Percentiles rank a stretch among this genome's conserved stretches.
Evolutionary conservation across 2,888 invertebrate species (phyloP).

Genomic region (Tipula helvola): DNA sequence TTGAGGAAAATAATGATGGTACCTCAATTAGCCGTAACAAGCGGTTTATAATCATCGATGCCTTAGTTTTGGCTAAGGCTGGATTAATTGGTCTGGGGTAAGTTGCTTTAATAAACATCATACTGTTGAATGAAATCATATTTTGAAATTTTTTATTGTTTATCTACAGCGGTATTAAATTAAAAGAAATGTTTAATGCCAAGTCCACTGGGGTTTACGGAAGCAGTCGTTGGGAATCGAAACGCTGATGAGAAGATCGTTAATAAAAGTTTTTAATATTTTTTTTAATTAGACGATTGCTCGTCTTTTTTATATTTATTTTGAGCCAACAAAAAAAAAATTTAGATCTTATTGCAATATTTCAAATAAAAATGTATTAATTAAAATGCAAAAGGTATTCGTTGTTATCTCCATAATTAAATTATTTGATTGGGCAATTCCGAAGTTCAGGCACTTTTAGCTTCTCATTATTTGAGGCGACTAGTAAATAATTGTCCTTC

Average conservation of each 20-base stretch:
- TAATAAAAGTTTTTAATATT: no score
- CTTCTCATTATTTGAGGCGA: constrained; percentile 54
- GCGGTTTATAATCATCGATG: not conserved
- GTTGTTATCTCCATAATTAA: not conserved
- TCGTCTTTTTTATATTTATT: not conserved
- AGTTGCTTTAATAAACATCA: not conserved
- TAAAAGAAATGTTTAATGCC: no score
- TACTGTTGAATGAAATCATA: no score
- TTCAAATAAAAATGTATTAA: not conserved
- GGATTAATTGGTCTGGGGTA: not conserved
- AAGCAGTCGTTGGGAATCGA: no score
- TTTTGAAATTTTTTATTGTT: no score
- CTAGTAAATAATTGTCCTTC: constrained; percentile 66
- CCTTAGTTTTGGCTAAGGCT: not conserved
- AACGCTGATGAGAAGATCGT: no score
- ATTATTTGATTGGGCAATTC: constrained; percentile 72
- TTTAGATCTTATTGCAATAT: not conserved
- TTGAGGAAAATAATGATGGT: no score
- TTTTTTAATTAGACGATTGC: no score
- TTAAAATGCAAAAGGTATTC: not conserved
- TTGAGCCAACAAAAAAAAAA: not conserved
- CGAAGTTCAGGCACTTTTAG: constrained; percentile 65
- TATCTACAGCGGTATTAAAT: no score
- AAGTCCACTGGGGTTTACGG: no score
- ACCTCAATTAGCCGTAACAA: no score